phyloP scores from a whole-genome alignment of 2,113 vertebrate species.

The Eulacestoma nigropectus region DNA sequence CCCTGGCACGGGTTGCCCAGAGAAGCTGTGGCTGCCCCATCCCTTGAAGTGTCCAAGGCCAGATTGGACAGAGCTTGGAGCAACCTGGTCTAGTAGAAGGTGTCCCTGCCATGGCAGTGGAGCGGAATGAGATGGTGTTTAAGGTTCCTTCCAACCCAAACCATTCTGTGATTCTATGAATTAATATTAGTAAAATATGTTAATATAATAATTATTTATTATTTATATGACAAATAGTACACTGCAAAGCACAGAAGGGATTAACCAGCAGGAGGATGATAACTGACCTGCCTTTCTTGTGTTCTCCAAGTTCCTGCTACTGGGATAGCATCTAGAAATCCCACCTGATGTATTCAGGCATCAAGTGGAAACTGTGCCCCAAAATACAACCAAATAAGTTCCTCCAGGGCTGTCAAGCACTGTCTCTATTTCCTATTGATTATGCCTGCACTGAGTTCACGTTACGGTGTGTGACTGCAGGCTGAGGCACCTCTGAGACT shows the following conservation, averaged over 20 bases:
- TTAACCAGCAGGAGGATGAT: not conserved
- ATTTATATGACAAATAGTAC: not conserved
- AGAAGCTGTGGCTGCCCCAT: not conserved
- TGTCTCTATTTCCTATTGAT: not conserved
- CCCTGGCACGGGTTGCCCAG: not conserved
- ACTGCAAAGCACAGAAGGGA: not conserved
- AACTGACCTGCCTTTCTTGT: not conserved
- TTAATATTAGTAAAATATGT: not conserved
- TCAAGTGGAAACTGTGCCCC: not conserved
- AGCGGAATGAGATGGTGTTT: not conserved
- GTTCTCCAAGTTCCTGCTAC: not conserved
- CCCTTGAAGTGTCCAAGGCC: not conserved
- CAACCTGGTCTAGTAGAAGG: not conserved
- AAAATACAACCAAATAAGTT: not conserved
- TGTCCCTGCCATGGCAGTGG: not conserved
- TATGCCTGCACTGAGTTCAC: not conserved
- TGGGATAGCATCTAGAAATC: not conserved
- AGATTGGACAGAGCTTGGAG: not conserved
- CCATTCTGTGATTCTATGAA: not conserved
- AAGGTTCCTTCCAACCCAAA: not conserved
- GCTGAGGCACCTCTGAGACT: not conserved
- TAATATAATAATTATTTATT: not conserved
- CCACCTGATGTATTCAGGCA: not conserved
- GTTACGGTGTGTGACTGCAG: accelerated
- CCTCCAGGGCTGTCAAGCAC: not conserved